Evolutionary conservation across 1,140 invertebrate species (phyloP).

Genomic region (Drosophila athabasca): DNA sequence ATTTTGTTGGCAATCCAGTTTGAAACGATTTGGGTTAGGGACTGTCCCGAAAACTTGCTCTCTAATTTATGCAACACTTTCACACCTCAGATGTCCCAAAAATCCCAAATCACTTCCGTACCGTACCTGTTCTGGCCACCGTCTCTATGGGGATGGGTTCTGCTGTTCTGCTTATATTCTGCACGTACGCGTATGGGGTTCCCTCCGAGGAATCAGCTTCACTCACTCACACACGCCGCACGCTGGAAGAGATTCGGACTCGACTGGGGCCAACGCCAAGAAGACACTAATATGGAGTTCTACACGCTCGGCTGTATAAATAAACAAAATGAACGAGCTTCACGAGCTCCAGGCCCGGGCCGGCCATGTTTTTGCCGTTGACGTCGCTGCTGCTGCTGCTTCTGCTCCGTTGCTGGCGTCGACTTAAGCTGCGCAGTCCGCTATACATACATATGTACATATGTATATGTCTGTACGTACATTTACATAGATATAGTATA

Average conservation of each 20-base stretch:
- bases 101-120: slow-evolving; percentile 65
- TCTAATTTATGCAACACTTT: slow-evolving; percentile 56
- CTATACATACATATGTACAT: slow-evolving; percentile 5
- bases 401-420: slow-evolving; percentile 11
- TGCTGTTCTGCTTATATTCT: not conserved
- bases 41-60: slow-evolving; percentile 7
- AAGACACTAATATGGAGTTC: slow-evolving; percentile 83
- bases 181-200: slow-evolving; percentile 5
- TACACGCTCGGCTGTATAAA: slow-evolving; percentile 79
- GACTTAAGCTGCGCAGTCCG: slow-evolving; percentile 33
- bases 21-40: not conserved
- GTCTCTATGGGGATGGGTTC: not conserved
- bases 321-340: slow-evolving; percentile 76
- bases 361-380: slow-evolving; percentile 40
- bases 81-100: slow-evolving; percentile 16
- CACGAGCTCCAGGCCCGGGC: slow-evolving; percentile 7
- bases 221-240: slow-evolving; percentile 20
- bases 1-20: not conserved
- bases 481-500: slow-evolving; percentile 4
- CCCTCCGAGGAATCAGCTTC: slow-evolving; percentile 29
- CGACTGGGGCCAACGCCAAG: slow-evolving; percentile 78
- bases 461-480: slow-evolving; percentile 10
- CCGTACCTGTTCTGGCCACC: slow-evolving; percentile 60
- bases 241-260: slow-evolving; percentile 22
- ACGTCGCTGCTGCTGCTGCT: slow-evolving; percentile 25